Conservation (phyloP, 2,113 vertebrate genomes). For the Erinaceus europaeus region DNA sequence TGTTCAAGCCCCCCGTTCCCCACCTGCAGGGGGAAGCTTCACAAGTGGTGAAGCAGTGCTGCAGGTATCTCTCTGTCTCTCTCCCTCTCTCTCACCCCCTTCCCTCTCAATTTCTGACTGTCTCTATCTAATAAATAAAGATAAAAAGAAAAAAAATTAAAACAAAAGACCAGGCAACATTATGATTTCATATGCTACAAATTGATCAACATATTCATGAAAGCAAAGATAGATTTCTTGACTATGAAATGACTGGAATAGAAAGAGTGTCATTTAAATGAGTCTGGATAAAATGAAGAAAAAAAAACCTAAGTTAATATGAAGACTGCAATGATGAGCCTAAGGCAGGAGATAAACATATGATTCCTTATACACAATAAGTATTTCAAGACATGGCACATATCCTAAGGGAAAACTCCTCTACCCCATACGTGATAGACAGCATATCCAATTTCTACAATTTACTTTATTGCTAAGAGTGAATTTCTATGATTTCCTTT, state of each 20-base stretch:
- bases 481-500: slow-evolving; percentile 21
- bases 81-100: too few species aligned
- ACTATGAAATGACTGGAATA: not conserved
- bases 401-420: not conserved
- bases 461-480: slow-evolving; percentile 47
- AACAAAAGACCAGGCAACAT: too few species aligned
- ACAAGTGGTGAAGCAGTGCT: too few species aligned
- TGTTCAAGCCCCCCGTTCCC: too few species aligned
- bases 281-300: slow-evolving; percentile 22
- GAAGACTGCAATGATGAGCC: not conserved
- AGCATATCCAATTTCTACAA: slow-evolving; percentile 4
- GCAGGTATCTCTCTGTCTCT: too few species aligned
- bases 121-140: too few species aligned
- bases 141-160: too few species aligned
- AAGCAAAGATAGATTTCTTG: not conserved
- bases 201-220: not conserved
- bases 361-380: slow-evolving; percentile 2
- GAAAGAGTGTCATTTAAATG: not conserved
- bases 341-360: not conserved
- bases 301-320: not conserved
- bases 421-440: not conserved
- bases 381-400: slow-evolving; percentile 15
- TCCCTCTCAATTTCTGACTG: too few species aligned
- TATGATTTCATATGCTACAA: not conserved
- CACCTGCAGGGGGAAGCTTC: too few species aligned